Percentiles rank a stretch among this genome's conserved stretches.
phyloP scores from a whole-genome alignment of 1,140 invertebrate genomes.

The Patella vulgata region DNA sequence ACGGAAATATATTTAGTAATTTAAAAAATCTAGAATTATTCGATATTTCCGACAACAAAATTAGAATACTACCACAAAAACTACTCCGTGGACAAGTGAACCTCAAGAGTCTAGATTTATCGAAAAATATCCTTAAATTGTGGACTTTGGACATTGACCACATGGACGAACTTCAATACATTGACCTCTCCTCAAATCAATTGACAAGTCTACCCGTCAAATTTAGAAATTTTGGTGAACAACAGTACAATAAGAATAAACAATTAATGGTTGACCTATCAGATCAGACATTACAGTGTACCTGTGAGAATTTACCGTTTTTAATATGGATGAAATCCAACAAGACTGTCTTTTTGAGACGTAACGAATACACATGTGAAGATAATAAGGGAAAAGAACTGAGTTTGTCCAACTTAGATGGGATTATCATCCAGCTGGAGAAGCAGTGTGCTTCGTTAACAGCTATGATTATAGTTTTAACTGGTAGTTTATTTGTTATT shows the following conservation, averaged over 20 bases:
- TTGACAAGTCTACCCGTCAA: no score
- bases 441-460: conserved; percentile 18
- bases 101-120: no score
- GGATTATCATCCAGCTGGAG: conserved; percentile 12
- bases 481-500: conserved; percentile 8
- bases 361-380: neutral
- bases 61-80: neutral
- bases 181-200: no score
- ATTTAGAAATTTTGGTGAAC: no score
- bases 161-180: neutral
- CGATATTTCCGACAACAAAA: neutral
- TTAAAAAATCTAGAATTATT: neutral
- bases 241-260: no score
- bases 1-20: no score
- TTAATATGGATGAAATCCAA: no score
- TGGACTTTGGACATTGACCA: neutral
- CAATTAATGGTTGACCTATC: no score
- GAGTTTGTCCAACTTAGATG: neutral
- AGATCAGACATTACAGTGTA: no score
- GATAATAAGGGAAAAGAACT: neutral
- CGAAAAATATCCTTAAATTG: no score
- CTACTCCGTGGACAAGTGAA: neutral
- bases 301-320: no score
- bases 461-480: conserved; percentile 14
- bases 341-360: neutral